These are phyloP conservation scores for Pomatostomus ruficeps DNA, from an alignment of 2,113 vertebrate genomes.

Conservation along the genomic window DNA sequence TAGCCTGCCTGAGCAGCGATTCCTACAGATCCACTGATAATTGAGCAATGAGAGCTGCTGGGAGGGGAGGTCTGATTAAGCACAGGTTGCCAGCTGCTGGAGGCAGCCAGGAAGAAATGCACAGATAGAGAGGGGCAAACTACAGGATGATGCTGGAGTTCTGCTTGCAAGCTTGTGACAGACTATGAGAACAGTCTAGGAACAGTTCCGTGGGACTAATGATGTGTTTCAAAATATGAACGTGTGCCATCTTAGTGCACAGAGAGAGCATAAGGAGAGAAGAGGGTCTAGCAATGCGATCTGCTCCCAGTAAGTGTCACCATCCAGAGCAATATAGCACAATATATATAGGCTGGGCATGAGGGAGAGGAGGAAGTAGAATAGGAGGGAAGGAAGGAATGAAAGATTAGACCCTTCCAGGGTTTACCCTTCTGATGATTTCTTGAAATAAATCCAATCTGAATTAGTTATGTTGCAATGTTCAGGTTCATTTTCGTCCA, in stretches of 20 bases:
- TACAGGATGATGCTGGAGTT: neutral
- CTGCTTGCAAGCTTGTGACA: neutral
- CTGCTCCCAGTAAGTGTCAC: neutral
- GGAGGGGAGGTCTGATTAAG: neutral
- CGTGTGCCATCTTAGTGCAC: neutral
- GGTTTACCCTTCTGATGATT: neutral
- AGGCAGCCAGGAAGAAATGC: neutral
- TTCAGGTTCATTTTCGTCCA: neutral
- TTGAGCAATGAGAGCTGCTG: neutral
- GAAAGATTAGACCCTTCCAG: neutral
- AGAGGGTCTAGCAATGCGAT: neutral
- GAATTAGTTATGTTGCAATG: neutral
- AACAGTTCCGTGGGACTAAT: neutral
- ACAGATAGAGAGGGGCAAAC: neutral
- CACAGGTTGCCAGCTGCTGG: neutral
- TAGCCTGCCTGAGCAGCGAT: neutral
- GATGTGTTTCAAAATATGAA: neutral
- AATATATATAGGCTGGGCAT: neutral
- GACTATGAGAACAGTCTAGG: neutral
- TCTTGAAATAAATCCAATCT: neutral
- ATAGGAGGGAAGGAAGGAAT: neutral
- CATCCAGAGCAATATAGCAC: neutral
- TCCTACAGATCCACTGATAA: neutral
- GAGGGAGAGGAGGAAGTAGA: neutral
- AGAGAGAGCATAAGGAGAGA: neutral